Evolutionary conservation across 64 coral and sea anemone genomes (phyloP), one percentile per base, ranked within the genome.

Genomic region (Montipora capricornis): DNA sequence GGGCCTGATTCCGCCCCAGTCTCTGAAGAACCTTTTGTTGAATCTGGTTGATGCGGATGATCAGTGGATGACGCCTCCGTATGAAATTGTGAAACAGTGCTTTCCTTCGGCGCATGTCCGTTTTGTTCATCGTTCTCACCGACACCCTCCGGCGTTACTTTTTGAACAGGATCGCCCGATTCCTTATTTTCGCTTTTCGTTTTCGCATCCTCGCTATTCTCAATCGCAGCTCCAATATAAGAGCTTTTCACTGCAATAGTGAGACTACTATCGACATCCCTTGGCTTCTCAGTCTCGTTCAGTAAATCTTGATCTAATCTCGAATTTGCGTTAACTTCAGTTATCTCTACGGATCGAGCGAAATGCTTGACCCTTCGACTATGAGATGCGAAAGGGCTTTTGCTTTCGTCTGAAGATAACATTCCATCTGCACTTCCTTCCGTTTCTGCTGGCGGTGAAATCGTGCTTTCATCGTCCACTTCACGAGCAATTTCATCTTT

Each of bases 161-260:
- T 64, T 53, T 82, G 8, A 37, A 4, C 19, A 11, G 62, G 6
- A 3, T 24, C 53, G 6, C 11, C 79, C 15, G n/a, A 5, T 0
- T 86, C 82, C 20, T 37, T 20, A 49, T 16, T 29, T 77, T 57
- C 44, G 15, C 47, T 69, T 4, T 53, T 53, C 9, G 80, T 88
- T 51, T 77, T 48, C 14, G 59, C 52, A 64, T 61, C 20, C 47
- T 92, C 89, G 16, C 44, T 57, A 37, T 53, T 47, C 80, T 85
- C 69, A 59, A 53, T 16, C 46, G 68, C 66, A 12, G 52, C 69
- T 19, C 96, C 96, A 75, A 98, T 98, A 57, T 93, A 85, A 7
- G 96, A 98, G 55, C 90, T 98, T 53, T 98, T 98, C 46, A 98
- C 84, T 15, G 93, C 87, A 5, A 98, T 76, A 87, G 86, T 93